A percentile compares a stretch with the other conserved stretches of the same genome.
These are phyloP conservation scores for Leucoma salicis DNA, from an alignment of 2,888 invertebrate species.

Conservation along the genomic window DNA sequence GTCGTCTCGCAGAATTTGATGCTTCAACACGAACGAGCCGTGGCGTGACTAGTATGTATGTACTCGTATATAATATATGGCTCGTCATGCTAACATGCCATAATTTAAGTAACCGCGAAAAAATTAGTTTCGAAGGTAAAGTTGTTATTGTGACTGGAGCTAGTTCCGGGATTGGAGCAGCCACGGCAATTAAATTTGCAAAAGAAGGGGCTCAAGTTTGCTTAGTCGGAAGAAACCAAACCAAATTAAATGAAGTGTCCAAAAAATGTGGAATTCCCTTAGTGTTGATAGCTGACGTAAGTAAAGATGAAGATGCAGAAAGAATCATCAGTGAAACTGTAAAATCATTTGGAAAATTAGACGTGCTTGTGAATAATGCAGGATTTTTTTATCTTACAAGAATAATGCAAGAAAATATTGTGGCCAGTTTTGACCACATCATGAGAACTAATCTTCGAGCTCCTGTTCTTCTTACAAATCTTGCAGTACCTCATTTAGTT, in stretches of 20 bases:
- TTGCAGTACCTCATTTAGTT: neutral
- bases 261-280: conserved; percentile 5
- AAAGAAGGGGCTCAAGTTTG: conserved; percentile 28
- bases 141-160: conserved; percentile 29
- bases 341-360: conserved; percentile 8
- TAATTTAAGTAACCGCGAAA: too few relatives aligned
- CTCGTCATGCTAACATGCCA: too few relatives aligned
- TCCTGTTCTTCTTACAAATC: neutral
- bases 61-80: too few relatives aligned
- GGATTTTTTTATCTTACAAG: conserved; percentile 6
- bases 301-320: conserved; percentile 8
- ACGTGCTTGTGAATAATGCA: conserved; percentile 22
- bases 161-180: conserved; percentile 23
- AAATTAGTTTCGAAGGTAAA: conserved; percentile 37
- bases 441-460: conserved; percentile 11
- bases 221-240: conserved; percentile 30
- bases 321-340: conserved; percentile 8
- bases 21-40: too few relatives aligned
- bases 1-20: too few relatives aligned
- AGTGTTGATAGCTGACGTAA: conserved; percentile 5
- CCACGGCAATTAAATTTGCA: conserved; percentile 24
- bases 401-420: neutral
- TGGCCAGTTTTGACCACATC: neutral
- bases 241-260: conserved; percentile 17
- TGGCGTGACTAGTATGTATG: too few relatives aligned